Percentiles rank a stretch among this genome's conserved stretches.
These are phyloP conservation scores for human (Homo sapiens) DNA, from an alignment of 2,113 vertebrate species.

Conservation along the genomic window GRCh38 chr9:76323501-76324000, in stretches of 20 bases:
- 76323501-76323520: background rate
- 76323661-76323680: background rate
- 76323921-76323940: background rate
- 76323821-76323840: background rate
- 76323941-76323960: too few relatives aligned
- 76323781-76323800: background rate
- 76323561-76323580: background rate
- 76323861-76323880: background rate
- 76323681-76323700: background rate
- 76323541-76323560: background rate
- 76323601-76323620: background rate
- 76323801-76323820: background rate
- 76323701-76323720: background rate
- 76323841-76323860: background rate
- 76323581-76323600: background rate
- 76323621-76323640: too few relatives aligned
- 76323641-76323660: too few relatives aligned
- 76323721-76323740: background rate
- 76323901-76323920: background rate
- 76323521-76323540: too few relatives aligned
- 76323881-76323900: background rate
- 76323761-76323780: background rate
- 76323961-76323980: too few relatives aligned
- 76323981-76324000: too few relatives aligned
- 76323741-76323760: background rate